Conservation (phyloP, 2,113 vertebrate species). For the Corythornis vintsioides region DNA sequence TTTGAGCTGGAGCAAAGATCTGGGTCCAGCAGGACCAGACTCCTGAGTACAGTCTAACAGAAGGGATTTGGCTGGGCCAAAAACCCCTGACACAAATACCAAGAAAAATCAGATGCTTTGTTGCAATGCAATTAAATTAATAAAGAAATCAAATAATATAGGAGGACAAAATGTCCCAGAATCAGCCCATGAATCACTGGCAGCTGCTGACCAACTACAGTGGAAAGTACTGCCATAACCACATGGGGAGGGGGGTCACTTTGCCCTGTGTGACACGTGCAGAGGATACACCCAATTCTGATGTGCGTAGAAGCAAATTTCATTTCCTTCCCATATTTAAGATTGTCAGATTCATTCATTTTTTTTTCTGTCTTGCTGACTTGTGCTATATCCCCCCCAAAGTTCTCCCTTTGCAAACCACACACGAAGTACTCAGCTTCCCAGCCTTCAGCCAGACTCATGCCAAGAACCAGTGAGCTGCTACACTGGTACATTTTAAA, state of each 20-base stretch:
- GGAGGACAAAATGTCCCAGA: slow-evolving; percentile 1
- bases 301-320: neutral
- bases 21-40: neutral
- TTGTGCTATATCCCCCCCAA: neutral
- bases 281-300: neutral
- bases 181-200: slow-evolving; percentile 29
- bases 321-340: slow-evolving; percentile 50
- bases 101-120: neutral
- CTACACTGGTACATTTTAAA: slow-evolving; percentile 18
- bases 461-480: slow-evolving; percentile 17
- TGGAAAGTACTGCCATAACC: slow-evolving; percentile 26
- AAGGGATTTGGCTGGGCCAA: neutral
- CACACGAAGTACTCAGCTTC: neutral
- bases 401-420: slow-evolving; percentile 49
- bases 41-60: neutral
- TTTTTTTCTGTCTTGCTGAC: slow-evolving; percentile 35
- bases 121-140: neutral
- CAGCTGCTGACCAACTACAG: slow-evolving; percentile 35
- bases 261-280: neutral
- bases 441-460: neutral
- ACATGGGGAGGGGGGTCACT: neutral
- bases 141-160: neutral
- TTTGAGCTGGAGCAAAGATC: neutral
- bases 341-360: slow-evolving; percentile 36
- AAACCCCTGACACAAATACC: neutral